phyloP scores from a whole-genome alignment of 2,888 invertebrate genomes.

The Ischnus inquisitorius region DNA sequence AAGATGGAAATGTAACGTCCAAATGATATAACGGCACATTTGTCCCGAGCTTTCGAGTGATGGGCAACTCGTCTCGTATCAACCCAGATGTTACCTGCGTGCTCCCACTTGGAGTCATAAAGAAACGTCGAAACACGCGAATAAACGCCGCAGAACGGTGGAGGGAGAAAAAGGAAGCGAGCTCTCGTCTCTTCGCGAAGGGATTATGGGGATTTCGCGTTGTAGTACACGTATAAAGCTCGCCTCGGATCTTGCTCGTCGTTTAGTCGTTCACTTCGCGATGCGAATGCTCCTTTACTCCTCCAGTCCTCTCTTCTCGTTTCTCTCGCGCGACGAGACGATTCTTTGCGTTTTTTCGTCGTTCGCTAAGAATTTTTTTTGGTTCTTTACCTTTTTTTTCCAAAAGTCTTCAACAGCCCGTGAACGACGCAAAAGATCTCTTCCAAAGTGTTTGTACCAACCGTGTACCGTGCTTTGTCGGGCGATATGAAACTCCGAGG shows the following conservation, averaged over 20 bases:
- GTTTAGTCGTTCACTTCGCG: conserved; percentile 13
- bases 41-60: not conserved
- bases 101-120: not conserved
- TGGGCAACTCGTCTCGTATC: not conserved
- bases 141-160: not conserved
- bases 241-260: conserved; percentile 13
- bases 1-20: not conserved
- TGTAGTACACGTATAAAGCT: conserved; percentile 3
- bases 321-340: not conserved
- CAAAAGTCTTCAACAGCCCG: conserved; percentile 37
- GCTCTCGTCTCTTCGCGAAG: conserved; percentile 6
- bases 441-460: conserved; percentile 53
- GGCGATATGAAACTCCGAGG: conserved; percentile 3
- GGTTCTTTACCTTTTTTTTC: too few species aligned
- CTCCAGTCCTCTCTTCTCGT: conserved; percentile 3
- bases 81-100: conserved; percentile 5
- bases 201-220: conserved; percentile 20
- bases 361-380: conserved; percentile 51
- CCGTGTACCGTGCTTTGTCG: not conserved
- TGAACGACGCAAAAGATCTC: conserved; percentile 35
- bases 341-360: conserved; percentile 34
- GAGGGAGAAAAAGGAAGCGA: not conserved
- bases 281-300: conserved; percentile 23
- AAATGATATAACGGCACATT: not conserved
- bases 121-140: conserved; percentile 10